These are phyloP conservation scores for Pristionchus entomophagus DNA, from an alignment of 2,888 invertebrate genomes.

Conservation along the genomic window DNA sequence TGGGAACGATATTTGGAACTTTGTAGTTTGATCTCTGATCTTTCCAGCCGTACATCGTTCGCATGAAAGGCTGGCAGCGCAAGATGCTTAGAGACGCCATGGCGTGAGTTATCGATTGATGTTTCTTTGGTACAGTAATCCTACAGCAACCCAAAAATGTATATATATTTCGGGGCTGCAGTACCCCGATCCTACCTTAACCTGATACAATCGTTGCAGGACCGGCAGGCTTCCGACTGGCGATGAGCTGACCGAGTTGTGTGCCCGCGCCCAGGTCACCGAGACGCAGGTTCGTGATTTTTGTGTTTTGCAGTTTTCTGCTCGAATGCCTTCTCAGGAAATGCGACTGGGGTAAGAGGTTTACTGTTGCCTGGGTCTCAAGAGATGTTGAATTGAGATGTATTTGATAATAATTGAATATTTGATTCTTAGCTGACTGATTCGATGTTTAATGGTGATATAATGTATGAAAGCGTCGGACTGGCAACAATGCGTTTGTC, in stretches of 20 bases:
- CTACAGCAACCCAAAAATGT: neutral
- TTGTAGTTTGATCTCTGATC: neutral
- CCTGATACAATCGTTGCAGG: slow-evolving; percentile 5
- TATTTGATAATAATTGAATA: too few relatives aligned
- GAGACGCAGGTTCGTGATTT: slow-evolving; percentile 27
- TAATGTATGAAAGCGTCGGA: too few relatives aligned
- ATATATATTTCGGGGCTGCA: neutral
- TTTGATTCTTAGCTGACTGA: too few relatives aligned
- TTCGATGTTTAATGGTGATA: too few relatives aligned
- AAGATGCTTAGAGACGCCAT: slow-evolving; percentile 20
- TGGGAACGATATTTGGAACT: too few relatives aligned
- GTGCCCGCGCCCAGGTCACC: slow-evolving; percentile 11
- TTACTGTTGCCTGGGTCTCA: too few relatives aligned
- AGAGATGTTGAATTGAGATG: too few relatives aligned
- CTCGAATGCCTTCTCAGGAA: too few relatives aligned
- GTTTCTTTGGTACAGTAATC: neutral
- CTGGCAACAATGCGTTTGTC: too few relatives aligned
- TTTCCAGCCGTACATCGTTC: slow-evolving; percentile 8
- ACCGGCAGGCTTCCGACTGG: neutral
- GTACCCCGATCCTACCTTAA: neutral
- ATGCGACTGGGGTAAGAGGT: too few relatives aligned
- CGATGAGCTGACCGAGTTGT: neutral
- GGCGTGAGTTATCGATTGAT: neutral
- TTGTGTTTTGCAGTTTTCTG: neutral
- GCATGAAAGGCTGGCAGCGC: slow-evolving; percentile 47